phyloP scores from a whole-genome alignment of 2,888 invertebrate species.

The Lycaena phlaeas region DNA sequence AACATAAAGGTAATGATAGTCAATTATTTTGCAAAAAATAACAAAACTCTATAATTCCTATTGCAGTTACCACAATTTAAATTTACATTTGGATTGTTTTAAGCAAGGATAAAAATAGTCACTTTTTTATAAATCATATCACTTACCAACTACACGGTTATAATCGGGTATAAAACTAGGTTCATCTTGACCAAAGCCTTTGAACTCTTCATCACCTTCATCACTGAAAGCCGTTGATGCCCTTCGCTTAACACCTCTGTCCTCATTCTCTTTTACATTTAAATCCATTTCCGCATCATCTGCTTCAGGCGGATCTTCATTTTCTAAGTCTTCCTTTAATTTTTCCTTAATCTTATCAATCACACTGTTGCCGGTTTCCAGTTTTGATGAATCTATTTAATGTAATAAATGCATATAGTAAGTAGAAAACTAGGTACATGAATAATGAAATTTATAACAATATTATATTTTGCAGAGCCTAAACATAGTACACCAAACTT shows the following conservation, averaged over 20 bases:
- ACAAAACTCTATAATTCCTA: no score
- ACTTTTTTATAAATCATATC: no score
- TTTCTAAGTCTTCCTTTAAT: conserved; percentile 8
- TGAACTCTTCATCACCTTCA: conserved; percentile 39
- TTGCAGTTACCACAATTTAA: no score
- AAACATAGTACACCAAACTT: no score
- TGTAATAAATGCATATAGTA: neutral
- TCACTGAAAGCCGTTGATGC: conserved; percentile 53
- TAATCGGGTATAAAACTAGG: conserved; percentile 34
- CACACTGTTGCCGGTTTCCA: conserved; percentile 12
- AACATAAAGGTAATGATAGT: no score
- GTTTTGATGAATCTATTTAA: neutral
- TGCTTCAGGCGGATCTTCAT: no score
- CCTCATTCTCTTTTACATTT: conserved; percentile 11
- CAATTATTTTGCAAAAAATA: no score
- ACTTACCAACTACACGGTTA: conserved; percentile 43
- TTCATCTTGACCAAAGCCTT: conserved; percentile 44
- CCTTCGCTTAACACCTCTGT: conserved; percentile 45
- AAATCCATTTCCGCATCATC: conserved; percentile 14
- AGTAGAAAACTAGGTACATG: no score
- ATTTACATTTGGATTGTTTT: no score
- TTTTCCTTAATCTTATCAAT: conserved; percentile 8
- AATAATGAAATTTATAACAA: no score
- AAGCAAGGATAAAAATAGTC: no score
- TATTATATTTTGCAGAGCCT: no score